These are phyloP conservation scores for Vulpes vulpes DNA, from an alignment of 2,113 vertebrate species.

Conservation along the genomic window DNA sequence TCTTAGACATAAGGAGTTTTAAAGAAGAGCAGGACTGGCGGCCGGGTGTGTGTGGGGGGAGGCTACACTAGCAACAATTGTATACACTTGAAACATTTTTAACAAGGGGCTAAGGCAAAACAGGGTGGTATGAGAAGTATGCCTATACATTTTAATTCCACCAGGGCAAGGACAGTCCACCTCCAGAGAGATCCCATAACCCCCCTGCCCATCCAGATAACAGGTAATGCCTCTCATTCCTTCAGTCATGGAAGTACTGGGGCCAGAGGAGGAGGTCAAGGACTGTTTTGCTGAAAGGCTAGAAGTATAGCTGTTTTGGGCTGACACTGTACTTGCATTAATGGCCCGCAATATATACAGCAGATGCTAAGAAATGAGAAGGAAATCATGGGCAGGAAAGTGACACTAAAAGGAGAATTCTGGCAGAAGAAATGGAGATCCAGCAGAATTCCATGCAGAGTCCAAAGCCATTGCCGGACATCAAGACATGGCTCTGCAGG, in stretches of 20 bases:
- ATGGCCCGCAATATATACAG: slow-evolving; percentile 69
- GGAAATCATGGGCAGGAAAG: slow-evolving; percentile 80
- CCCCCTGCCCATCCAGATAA: background rate
- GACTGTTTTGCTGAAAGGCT: slow-evolving; percentile 4
- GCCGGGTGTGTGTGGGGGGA: background rate
- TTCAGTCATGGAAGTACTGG: background rate
- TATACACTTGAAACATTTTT: slow-evolving; percentile 55
- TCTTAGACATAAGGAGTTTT: slow-evolving; percentile 24
- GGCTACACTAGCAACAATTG: background rate
- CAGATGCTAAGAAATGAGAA: slow-evolving; percentile 73
- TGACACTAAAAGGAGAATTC: slow-evolving; percentile 75
- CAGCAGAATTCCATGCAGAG: slow-evolving; percentile 36
- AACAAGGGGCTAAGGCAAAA: background rate
- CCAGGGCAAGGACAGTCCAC: background rate
- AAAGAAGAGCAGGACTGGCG: background rate
- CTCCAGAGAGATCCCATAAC: background rate
- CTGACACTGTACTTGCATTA: slow-evolving; percentile 50
- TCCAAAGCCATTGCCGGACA: slow-evolving; percentile 22
- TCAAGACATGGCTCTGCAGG: background rate
- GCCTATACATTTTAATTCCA: slow-evolving; percentile 1
- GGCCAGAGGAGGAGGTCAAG: slow-evolving; percentile 14
- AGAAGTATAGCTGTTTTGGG: slow-evolving; percentile 17
- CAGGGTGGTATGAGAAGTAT: background rate
- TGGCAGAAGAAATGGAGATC: slow-evolving; percentile 34
- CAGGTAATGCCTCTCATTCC: background rate